Conservation (phyloP, 2,797 vertebrate genomes). For the Eulemur coronatus region DNA sequence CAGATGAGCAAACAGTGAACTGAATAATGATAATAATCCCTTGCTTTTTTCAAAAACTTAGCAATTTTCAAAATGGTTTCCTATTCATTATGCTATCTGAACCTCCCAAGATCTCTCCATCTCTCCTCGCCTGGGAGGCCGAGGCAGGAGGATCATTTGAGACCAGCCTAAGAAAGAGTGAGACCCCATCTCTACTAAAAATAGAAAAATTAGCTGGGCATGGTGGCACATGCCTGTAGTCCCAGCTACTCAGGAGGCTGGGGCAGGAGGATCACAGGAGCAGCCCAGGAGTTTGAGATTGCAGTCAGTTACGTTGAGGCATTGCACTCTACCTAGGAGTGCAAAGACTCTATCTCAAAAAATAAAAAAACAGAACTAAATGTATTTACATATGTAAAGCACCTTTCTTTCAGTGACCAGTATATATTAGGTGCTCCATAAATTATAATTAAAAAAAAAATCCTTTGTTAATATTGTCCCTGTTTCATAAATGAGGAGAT, state of each 20-base stretch:
- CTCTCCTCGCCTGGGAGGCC: neutral
- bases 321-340: neutral
- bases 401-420: neutral
- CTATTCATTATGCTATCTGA: neutral
- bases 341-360: neutral
- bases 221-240: neutral
- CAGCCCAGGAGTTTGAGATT: neutral
- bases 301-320: neutral
- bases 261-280: neutral
- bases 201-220: neutral
- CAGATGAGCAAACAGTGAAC: constrained; percentile 36
- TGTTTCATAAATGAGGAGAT: constrained; percentile 41
- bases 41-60: constrained; percentile 23
- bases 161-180: neutral
- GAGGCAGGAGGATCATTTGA: neutral
- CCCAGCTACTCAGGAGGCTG: neutral
- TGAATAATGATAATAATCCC: neutral
- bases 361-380: neutral
- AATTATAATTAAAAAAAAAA: neutral
- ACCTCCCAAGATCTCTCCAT: neutral
- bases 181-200: neutral
- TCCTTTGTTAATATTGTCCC: neutral
- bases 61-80: constrained; percentile 9
- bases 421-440: neutral
- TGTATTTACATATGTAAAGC: neutral